Evolutionary conservation across 1,140 invertebrate species (phyloP).

Genomic region (Cydia pomonella): DNA sequence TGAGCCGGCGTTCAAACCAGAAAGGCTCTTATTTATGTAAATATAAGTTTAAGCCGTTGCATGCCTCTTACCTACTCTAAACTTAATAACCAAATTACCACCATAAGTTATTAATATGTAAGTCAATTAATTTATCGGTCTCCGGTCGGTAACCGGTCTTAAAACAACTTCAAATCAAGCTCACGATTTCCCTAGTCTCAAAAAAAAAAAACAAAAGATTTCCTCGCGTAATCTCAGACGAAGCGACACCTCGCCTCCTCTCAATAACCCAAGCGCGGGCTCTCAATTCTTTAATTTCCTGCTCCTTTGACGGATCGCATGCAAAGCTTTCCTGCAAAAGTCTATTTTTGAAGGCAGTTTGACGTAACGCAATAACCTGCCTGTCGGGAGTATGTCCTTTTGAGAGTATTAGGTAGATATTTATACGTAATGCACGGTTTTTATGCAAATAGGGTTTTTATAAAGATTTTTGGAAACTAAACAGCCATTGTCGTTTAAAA

Average conservation of each 20-base stretch:
- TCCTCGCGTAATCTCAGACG: background rate
- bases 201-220: constrained; percentile 21
- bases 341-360: constrained; percentile 18
- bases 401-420: background rate
- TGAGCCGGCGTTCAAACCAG: no score
- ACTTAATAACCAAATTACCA: no score
- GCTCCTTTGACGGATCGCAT: constrained; percentile 29
- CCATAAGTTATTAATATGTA: no score
- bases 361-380: constrained; percentile 28
- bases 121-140: no score
- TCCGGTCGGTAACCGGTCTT: no score
- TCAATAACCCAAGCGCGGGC: constrained; percentile 16
- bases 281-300: constrained; percentile 32
- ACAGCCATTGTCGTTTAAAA: no score
- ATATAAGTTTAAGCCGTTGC: no score
- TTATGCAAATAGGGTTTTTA: background rate
- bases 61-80: no score
- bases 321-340: constrained; percentile 3
- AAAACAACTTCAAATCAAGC: background rate
- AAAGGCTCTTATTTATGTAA: no score
- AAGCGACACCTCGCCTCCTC: constrained; percentile 20
- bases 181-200: background rate
- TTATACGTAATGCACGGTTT: background rate
- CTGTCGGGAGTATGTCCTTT: background rate
- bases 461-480: background rate